Percentiles rank a stretch among this genome's conserved stretches.
Conservation (phyloP, 1,140 invertebrate genomes). For the Euglossa dilemma region DNA sequence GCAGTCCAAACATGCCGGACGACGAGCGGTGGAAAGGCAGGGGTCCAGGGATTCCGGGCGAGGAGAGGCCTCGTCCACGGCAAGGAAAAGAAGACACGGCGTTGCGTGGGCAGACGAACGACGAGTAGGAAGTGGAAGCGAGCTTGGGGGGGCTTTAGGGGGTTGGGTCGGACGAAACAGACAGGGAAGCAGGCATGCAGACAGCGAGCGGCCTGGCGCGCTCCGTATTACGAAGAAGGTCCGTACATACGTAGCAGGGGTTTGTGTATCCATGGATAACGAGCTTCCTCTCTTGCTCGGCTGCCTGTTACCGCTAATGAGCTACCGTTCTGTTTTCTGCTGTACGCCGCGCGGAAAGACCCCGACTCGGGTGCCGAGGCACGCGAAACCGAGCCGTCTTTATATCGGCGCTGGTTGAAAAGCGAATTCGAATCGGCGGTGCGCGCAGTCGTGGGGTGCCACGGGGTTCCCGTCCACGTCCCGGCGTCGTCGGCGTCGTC, state of each 20-base stretch:
- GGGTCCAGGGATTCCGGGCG: background rate
- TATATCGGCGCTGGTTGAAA: conserved; percentile 53
- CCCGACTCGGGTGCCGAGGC: background rate
- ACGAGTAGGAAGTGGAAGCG: conserved; percentile 33
- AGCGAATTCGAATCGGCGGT: conserved; percentile 39
- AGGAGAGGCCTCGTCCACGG: background rate
- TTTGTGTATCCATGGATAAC: conserved; percentile 80
- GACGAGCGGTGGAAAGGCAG: background rate
- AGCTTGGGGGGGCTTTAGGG: background rate
- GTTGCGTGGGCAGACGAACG: background rate
- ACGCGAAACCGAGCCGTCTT: conserved; percentile 37
- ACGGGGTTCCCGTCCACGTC: background rate
- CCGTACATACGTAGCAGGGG: conserved; percentile 55
- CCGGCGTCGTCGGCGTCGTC: background rate
- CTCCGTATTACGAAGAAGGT: conserved; percentile 58
- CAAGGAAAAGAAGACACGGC: background rate
- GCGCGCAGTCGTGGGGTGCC: background rate
- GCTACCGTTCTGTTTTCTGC: conserved; percentile 78
- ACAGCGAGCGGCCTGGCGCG: conserved; percentile 18
- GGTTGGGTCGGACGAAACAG: conserved; percentile 40
- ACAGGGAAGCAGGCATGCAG: conserved; percentile 24
- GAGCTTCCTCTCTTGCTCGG: conserved; percentile 79
- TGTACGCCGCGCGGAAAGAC: conserved; percentile 52
- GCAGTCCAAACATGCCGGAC: background rate
- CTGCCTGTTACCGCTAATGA: conserved; percentile 80